These are phyloP conservation scores for Parnassius apollo DNA, from an alignment of 2,888 invertebrate genomes.

Conservation along the genomic window DNA sequence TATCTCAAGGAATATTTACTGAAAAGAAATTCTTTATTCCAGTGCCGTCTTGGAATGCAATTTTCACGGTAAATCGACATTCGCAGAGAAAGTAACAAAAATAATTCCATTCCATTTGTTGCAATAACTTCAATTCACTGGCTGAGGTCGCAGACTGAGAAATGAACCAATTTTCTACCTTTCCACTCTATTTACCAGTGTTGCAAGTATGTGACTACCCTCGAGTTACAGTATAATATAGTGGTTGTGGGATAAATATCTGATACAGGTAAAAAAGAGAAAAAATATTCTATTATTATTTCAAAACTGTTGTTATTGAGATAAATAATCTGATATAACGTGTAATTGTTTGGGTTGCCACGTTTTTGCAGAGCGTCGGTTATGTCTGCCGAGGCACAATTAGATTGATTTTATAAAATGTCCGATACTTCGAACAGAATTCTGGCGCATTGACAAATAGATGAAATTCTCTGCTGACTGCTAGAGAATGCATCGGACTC, in stretches of 20 bases:
- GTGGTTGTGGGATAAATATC: constrained; percentile 52
- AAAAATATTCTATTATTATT: not conserved
- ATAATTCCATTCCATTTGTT: constrained; percentile 67
- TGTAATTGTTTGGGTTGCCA: too few relatives aligned
- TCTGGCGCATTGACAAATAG: too few relatives aligned
- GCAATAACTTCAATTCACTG: constrained; percentile 27
- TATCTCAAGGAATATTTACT: constrained; percentile 38
- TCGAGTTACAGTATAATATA: constrained; percentile 25
- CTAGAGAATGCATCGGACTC: too few relatives aligned
- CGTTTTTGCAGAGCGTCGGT: too few relatives aligned
- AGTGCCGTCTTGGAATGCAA: constrained; percentile 60
- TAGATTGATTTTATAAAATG: too few relatives aligned
- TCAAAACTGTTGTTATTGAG: too few relatives aligned
- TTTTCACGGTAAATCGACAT: constrained; percentile 49
- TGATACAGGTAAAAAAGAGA: constrained; percentile 56
- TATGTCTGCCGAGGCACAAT: too few relatives aligned
- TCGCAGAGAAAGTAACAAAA: constrained; percentile 58
- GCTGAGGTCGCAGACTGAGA: constrained; percentile 26
- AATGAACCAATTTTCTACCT: constrained; percentile 31
- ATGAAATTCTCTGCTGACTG: too few relatives aligned
- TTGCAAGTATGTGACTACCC: constrained; percentile 22
- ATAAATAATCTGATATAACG: too few relatives aligned
- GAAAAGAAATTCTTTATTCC: constrained; percentile 64
- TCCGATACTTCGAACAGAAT: too few relatives aligned
- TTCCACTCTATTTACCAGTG: constrained; percentile 10